Evolutionary conservation across 2,888 invertebrate species (phyloP).

Genomic region (Empis livida): DNA sequence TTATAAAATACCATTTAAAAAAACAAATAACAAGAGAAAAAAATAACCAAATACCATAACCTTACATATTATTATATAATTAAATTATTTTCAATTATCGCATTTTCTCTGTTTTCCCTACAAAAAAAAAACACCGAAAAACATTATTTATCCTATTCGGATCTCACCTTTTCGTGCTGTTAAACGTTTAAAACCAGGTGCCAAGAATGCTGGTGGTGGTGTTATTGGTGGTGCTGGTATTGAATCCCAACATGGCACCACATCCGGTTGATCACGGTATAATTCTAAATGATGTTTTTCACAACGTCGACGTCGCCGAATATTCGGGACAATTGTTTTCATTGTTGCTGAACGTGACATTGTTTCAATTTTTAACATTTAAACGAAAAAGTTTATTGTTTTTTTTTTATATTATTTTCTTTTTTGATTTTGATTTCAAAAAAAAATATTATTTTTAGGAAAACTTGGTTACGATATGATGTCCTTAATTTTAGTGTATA

Average conservation of each 20-base stretch:
- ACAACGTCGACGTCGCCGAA: conserved; percentile 46
- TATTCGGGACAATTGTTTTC: conserved; percentile 51
- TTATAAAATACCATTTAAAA: too few species aligned
- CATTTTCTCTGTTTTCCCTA: too few species aligned
- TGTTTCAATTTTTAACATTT: neutral
- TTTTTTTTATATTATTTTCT: neutral
- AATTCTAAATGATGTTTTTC: conserved; percentile 46
- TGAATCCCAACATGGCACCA: conserved; percentile 43
- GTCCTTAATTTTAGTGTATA: too few species aligned
- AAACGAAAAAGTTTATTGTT: neutral
- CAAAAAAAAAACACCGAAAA: neutral
- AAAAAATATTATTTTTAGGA: too few species aligned
- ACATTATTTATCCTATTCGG: conserved; percentile 5
- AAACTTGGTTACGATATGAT: too few species aligned
- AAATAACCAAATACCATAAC: too few species aligned
- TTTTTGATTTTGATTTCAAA: too few species aligned
- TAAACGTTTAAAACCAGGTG: conserved; percentile 42
- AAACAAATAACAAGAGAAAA: too few species aligned
- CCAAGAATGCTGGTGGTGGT: conserved; percentile 53
- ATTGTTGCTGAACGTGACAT: conserved; percentile 34
- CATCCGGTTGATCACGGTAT: conserved; percentile 37
- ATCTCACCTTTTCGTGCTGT: conserved; percentile 23
- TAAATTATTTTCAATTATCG: too few species aligned
- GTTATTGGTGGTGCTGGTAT: conserved; percentile 48
- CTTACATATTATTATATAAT: too few species aligned